Conservation (phyloP, 37 sponge, comb jelly and placozoan genomes). For the Beroe ovata region DNA sequence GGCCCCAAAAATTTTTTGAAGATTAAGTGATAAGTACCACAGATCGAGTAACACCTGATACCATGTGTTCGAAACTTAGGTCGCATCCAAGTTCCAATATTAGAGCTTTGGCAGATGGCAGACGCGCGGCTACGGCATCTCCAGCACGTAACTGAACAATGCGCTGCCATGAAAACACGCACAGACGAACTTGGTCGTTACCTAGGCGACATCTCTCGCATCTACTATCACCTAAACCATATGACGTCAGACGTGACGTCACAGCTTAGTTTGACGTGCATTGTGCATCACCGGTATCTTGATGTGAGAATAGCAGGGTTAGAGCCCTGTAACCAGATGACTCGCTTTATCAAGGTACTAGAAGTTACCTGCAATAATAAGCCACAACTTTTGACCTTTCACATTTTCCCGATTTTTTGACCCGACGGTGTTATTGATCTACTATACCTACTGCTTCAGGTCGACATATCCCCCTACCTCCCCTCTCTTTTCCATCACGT, state of each 20-base stretch:
- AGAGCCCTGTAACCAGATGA: not conserved
- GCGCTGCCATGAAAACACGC: not conserved
- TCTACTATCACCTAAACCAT: not conserved
- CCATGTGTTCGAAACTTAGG: too few species aligned
- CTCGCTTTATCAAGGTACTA: not conserved
- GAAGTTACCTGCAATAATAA: too few species aligned
- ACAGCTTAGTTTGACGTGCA: not conserved
- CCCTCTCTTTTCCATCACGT: constrained; percentile 5
- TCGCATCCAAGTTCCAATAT: too few species aligned
- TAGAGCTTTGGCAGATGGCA: too few species aligned
- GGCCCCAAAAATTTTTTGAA: too few species aligned
- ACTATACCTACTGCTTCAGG: constrained; percentile 4
- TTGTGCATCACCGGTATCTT: not conserved
- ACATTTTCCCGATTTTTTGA: too few species aligned
- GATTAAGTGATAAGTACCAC: too few species aligned
- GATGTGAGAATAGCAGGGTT: not conserved
- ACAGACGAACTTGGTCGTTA: not conserved
- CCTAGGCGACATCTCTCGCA: not conserved
- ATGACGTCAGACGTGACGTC: not conserved
- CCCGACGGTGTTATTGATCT: too few species aligned
- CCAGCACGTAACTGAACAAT: not conserved
- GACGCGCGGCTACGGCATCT: not conserved
- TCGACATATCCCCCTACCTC: constrained; percentile 1
- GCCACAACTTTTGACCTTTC: too few species aligned
- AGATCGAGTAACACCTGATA: too few species aligned